Percentiles rank a stretch among this genome's conserved stretches.
phyloP scores from a whole-genome alignment of 2,797 vertebrate species.

The Agapornis canus region DNA sequence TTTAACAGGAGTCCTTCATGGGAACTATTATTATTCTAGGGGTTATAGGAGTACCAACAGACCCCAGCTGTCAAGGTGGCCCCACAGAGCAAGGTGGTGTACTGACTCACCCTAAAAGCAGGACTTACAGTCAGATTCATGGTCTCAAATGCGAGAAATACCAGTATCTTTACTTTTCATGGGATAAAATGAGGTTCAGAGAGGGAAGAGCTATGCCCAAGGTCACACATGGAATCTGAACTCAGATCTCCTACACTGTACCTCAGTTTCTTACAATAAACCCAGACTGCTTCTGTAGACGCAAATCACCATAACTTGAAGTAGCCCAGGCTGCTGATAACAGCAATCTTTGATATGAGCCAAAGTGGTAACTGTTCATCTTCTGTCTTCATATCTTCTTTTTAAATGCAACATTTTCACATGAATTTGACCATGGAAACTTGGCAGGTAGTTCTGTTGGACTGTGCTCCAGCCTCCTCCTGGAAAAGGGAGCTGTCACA shows the following conservation, averaged over 20 bases:
- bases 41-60: neutral
- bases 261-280: neutral
- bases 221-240: neutral
- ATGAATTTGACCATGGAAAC: neutral
- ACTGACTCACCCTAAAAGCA: neutral
- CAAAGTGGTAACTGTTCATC: neutral
- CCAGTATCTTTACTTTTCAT: neutral
- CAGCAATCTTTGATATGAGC: neutral
- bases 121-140: neutral
- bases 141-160: neutral
- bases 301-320: neutral
- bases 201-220: neutral
- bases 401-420: neutral
- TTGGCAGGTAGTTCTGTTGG: neutral
- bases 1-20: neutral
- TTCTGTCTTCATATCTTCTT: neutral
- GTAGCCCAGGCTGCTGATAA: neutral
- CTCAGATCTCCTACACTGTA: neutral
- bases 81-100: neutral
- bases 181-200: neutral
- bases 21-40: neutral
- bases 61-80: neutral
- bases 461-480: neutral
- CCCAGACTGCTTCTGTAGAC: neutral
- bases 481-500: neutral